A percentile compares a stretch with the other conserved stretches of the same genome.
Evolutionary conservation across 2,888 invertebrate species (phyloP).

Genomic region (Amaurobius ferox): DNA sequence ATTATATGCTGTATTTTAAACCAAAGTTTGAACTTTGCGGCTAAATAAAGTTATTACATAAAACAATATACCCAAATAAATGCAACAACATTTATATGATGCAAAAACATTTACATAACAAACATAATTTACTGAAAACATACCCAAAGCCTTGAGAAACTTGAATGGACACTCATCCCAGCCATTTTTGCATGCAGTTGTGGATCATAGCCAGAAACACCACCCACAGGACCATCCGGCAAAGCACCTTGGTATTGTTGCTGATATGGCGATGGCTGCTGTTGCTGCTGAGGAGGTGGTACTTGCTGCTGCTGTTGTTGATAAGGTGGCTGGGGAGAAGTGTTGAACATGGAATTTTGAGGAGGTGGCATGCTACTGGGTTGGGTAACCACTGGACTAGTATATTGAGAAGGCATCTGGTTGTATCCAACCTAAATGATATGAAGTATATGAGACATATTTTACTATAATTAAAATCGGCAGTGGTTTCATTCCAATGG

Average conservation of each 20-base stretch:
- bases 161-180: conserved; percentile 64
- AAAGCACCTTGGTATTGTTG: conserved; percentile 10
- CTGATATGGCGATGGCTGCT: conserved; percentile 2
- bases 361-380: conserved; percentile 7
- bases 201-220: conserved; percentile 68
- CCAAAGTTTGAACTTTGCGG: too few species aligned
- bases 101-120: too few species aligned
- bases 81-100: too few species aligned
- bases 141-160: conserved; percentile 69
- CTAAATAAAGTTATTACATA: too few species aligned
- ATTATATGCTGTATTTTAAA: too few species aligned
- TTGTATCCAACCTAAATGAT: conserved; percentile 65
- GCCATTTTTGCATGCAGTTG: conserved; percentile 70
- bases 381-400: conserved; percentile 59
- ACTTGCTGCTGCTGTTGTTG: conserved; percentile 25
- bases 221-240: conserved; percentile 72
- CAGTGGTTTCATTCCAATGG: too few species aligned
- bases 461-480: too few species aligned
- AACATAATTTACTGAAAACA: too few species aligned
- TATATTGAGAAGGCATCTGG: conserved; percentile 39
- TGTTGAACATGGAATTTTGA: conserved; percentile 26
- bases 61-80: too few species aligned
- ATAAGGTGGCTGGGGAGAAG: conserved; percentile 31
- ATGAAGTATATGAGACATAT: too few species aligned
- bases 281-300: not conserved